Evolutionary conservation across 2,888 invertebrate genomes (phyloP), one percentile per base, ranked within the genome.

Genomic region (Drosophila pseudotalamancana): DNA sequence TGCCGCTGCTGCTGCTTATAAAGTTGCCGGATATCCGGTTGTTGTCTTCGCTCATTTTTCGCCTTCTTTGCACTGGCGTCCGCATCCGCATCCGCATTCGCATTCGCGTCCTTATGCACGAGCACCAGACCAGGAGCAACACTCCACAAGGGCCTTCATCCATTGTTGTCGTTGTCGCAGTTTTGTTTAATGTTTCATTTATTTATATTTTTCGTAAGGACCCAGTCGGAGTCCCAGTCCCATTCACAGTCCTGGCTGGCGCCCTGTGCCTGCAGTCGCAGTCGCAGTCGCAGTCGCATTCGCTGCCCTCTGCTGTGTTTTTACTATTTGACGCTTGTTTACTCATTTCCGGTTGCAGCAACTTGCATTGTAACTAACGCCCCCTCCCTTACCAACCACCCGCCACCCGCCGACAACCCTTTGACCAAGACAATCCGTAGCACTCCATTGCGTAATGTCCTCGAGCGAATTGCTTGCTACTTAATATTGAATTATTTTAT

Each of bases 11-110:
- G 48, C 67, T 83, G 85, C 87, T 87, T 88, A 88, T 88, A 87
- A 88, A 84, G 88, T 87, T 88, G 60, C 78, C 81, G 88, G 88
- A 84, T 87, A 88, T 84, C 84, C 84, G 87, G 87, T 88, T 88
- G 88, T 88, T 84, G 84, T 88, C 81, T 88, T 88, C 86, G 81
- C 85, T 84, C 78, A 83, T 88, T 83, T 83, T 87, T 81, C 85
- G 85, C 82, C 79, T 77, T 69, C 77, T 77, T 62, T 51, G 49
- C 54, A 12, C 62, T 42, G 34, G 29, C 63, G 39, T 45, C 29
- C 43, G 68, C 55, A 34, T 43, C 18, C 50, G 8, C 29, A 9
- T 23, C 23, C 50, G 14, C 50, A 8, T 29, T n/a, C n/a, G n/a
- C n/a, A n/a, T 21, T 14, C 61, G 32, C 34, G 40, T 25, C 62